Percentiles rank a stretch among this genome's conserved stretches.
These are phyloP conservation scores for Nymphalis polychloros DNA, from an alignment of 2,888 invertebrate genomes.

Conservation along the genomic window DNA sequence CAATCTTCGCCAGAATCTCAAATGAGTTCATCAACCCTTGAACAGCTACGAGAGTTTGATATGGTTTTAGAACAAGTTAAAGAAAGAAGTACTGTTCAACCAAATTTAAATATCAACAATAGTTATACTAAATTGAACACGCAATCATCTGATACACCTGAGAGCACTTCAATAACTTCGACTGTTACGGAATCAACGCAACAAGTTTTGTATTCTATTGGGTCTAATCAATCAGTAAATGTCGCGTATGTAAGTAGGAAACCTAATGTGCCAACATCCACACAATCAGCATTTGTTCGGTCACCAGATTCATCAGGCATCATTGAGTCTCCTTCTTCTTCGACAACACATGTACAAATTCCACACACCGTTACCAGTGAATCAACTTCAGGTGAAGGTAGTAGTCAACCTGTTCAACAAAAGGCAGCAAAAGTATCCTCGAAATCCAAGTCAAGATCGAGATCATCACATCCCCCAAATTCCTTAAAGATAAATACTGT, in stretches of 20 bases:
- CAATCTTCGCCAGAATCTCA: conserved; percentile 79
- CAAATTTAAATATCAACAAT: conserved; percentile 54
- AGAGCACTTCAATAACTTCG: conserved; percentile 51
- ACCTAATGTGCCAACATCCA: conserved; percentile 59
- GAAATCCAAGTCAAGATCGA: conserved; percentile 79
- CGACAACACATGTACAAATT: conserved; percentile 58
- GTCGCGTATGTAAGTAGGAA: conserved; percentile 73
- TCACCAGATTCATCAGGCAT: conserved; percentile 72
- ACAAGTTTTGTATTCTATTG: conserved; percentile 70
- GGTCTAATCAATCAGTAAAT: conserved; percentile 64
- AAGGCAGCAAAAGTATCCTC: conserved; percentile 61
- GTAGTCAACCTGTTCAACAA: conserved; percentile 45
- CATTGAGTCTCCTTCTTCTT: conserved; percentile 64
- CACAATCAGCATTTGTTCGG: conserved; percentile 61
- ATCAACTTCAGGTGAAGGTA: conserved; percentile 50
- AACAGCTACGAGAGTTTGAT: conserved; percentile 90
- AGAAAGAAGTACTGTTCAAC: conserved; percentile 86
- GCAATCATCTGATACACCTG: conserved; percentile 57
- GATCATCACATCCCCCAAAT: conserved; percentile 79
- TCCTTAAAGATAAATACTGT: conserved; percentile 85
- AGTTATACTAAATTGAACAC: conserved; percentile 55
- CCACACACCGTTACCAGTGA: conserved; percentile 62
- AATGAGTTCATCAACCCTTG: conserved; percentile 88
- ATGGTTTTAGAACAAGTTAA: conserved; percentile 91
- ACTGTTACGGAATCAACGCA: conserved; percentile 56